Conservation (phyloP, 2,113 vertebrate species). For the Chaenocephalus aceratus region DNA sequence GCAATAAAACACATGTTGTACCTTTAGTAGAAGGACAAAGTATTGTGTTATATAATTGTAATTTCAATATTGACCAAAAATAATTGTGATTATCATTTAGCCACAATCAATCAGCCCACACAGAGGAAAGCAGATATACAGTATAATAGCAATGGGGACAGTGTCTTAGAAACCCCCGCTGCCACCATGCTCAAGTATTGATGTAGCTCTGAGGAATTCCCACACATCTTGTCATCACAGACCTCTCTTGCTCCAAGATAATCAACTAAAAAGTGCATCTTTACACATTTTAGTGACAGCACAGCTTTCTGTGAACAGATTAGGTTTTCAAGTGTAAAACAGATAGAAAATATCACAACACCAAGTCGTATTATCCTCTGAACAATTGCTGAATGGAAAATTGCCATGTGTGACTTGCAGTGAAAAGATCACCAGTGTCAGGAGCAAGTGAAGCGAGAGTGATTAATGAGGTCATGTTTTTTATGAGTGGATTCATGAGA, state of each 20-base stretch:
- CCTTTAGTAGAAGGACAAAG: too few species aligned
- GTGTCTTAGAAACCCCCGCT: slow-evolving; percentile 45
- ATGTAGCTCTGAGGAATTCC: slow-evolving; percentile 61
- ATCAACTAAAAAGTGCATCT: slow-evolving; percentile 17
- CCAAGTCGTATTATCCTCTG: neutral
- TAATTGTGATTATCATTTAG: too few species aligned
- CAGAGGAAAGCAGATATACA: slow-evolving; percentile 41
- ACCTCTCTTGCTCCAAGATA: slow-evolving; percentile 16
- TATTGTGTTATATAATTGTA: too few species aligned
- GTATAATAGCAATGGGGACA: slow-evolving; percentile 57
- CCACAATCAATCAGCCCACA: too few species aligned
- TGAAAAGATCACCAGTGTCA: slow-evolving; percentile 60
- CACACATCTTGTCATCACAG: slow-evolving; percentile 55
- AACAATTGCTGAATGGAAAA: slow-evolving; percentile 14
- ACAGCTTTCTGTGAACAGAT: slow-evolving; percentile 25
- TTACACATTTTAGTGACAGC: neutral
- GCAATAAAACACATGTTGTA: too few species aligned
- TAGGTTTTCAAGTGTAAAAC: neutral
- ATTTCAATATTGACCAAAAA: too few species aligned
- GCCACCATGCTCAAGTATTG: slow-evolving; percentile 27
- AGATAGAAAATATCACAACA: slow-evolving; percentile 5
- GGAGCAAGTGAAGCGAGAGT: slow-evolving; percentile 48
- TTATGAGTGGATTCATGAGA: slow-evolving; percentile 53
- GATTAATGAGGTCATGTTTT: slow-evolving; percentile 64
- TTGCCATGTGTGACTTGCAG: slow-evolving; percentile 21